Evolutionary conservation across 2,113 vertebrate genomes (phyloP), one percentile per base, ranked within the genome.

Genomic region (Atractosteus spatula): DNA sequence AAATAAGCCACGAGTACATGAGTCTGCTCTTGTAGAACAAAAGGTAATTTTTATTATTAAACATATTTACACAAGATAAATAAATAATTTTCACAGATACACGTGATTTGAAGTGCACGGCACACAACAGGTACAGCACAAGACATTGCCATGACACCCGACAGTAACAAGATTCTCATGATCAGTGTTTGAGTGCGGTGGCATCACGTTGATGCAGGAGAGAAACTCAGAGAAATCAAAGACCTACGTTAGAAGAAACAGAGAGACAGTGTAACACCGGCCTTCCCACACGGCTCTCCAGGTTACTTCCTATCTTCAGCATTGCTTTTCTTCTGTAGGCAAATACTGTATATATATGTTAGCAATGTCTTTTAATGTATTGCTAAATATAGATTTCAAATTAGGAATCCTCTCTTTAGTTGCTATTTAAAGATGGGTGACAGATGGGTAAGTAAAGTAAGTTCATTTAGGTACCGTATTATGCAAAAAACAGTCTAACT

Each of bases 31-130:
- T 43, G 47, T 75, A 75, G 69, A 75, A 75, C 74, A 75, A 75
- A 75, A 71, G 69, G 74, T 71, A 75, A 6, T 69, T 63, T 72
- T 74, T 74, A 74, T 75, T 75, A 75, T 75, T 75, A 75, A 75
- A 75, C 74, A 75, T 75, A 75, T 75, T 56, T 75, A 75, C 74
- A 75, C 44, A 71, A 71, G 68, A 70, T 74, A 69, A 74, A 74
- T 65, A 65, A 65, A 65, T 61, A 55, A 69, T 44, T 66, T 71
- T 66, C 69, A 71, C 62, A 8, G 61, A 54, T 71, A 71, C 68
- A 75, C 69, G 41, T 71, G 74, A 69, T 66, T 65, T 71, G 42
- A 70, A 75, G 62, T 75, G 41, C 74, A 75, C 74, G 66, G 68
- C 68, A 75, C 67, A 56, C 41, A 54, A 71, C 69, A 71, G 62